Conservation (phyloP, 2,888 invertebrate species). For the Ormyrus rosae region DNA sequence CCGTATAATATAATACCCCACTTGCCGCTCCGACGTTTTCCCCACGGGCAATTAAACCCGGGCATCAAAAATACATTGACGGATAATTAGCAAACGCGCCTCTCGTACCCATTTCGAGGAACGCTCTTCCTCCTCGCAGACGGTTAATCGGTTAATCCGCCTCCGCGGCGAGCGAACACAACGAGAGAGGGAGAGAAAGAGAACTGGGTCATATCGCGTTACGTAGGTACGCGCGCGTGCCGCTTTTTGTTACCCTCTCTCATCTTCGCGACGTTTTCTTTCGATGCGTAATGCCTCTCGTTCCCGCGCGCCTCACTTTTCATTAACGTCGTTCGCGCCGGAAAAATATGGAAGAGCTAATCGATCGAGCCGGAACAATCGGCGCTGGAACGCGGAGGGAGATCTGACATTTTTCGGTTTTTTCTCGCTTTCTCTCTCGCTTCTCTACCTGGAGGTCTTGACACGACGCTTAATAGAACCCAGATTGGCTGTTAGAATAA, state of each 20-base stretch:
- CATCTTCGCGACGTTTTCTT: too few species aligned
- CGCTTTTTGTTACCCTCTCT: background rate
- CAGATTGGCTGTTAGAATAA: too few species aligned
- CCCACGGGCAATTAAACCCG: constrained; percentile 12
- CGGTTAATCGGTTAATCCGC: constrained; percentile 46
- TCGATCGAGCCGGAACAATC: background rate
- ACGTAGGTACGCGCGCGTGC: background rate
- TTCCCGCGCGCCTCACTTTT: background rate
- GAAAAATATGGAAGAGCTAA: background rate
- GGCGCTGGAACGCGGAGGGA: background rate
- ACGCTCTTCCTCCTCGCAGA: background rate
- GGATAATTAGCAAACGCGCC: constrained; percentile 42
- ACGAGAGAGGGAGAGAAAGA: background rate
- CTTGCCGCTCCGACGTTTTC: too few species aligned
- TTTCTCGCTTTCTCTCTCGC: too few species aligned
- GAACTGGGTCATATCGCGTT: constrained; percentile 47
- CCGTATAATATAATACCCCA: too few species aligned
- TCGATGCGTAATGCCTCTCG: too few species aligned
- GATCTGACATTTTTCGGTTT: background rate
- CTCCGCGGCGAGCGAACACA: constrained; percentile 4
- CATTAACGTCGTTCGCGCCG: background rate
- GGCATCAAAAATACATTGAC: constrained; percentile 45
- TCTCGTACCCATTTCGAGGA: background rate
- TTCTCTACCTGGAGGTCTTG: too few species aligned
- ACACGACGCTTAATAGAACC: too few species aligned